A percentile compares a stretch with the other conserved stretches of the same genome.
Conservation (phyloP, 2,797 vertebrate genomes). For the Pseudocheirus occidentalis region DNA sequence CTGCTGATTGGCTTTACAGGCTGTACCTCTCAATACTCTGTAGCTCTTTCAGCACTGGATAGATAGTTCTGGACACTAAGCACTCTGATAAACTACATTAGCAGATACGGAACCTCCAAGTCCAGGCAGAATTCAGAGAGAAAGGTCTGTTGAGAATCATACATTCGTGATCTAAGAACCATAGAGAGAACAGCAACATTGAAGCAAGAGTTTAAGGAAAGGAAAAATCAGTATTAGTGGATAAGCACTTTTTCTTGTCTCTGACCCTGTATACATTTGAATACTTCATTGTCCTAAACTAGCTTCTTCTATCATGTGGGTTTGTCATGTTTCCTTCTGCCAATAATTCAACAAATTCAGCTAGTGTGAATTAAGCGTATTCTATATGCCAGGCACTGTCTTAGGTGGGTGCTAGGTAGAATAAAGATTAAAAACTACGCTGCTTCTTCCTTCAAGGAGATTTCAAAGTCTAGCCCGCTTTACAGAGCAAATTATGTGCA, state of each 20-base stretch:
- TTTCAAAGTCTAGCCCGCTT: neutral
- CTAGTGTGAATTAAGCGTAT: neutral
- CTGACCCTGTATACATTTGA: neutral
- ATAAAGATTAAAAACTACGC: neutral
- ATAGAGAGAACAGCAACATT: neutral
- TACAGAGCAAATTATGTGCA: neutral
- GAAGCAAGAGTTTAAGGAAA: neutral
- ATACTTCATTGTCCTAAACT: neutral
- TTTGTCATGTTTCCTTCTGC: neutral
- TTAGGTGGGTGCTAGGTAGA: neutral
- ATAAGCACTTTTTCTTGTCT: neutral
- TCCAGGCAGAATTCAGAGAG: neutral
- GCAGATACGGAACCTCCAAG: neutral
- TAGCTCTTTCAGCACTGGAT: neutral
- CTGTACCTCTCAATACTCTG: neutral
- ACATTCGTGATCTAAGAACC: neutral
- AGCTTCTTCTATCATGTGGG: neutral
- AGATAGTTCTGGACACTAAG: neutral
- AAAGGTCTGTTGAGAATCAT: neutral
- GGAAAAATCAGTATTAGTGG: neutral
- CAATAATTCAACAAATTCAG: neutral
- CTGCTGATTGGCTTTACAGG: no score
- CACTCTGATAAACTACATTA: neutral
- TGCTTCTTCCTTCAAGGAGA: neutral
- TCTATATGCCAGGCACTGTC: neutral